phyloP scores from a whole-genome alignment of 2,888 invertebrate species.

The Agrochola litura region DNA sequence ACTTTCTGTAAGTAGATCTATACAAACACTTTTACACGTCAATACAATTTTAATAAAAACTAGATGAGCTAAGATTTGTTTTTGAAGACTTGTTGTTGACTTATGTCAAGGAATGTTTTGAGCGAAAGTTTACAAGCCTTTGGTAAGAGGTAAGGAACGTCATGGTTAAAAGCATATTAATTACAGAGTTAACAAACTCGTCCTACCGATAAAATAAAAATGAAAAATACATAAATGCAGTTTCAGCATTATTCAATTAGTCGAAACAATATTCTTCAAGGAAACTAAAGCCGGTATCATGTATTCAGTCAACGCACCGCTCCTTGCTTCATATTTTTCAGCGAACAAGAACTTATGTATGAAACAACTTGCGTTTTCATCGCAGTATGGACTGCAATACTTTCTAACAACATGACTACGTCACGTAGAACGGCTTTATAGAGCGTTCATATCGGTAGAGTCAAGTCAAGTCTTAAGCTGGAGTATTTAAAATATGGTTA shows the following conservation, averaged over 20 bases:
- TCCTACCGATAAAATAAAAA: neutral
- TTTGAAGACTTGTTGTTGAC: too few relatives aligned
- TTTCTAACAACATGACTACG: constrained; percentile 14
- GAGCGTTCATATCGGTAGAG: constrained; percentile 2
- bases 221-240: neutral
- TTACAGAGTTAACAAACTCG: too few relatives aligned
- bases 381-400: constrained; percentile 33
- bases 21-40: too few relatives aligned
- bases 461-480: neutral
- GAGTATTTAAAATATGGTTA: neutral
- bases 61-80: too few relatives aligned
- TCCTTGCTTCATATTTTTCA: constrained; percentile 35
- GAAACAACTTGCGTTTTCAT: constrained; percentile 48
- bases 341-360: constrained; percentile 14
- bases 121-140: too few relatives aligned
- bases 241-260: constrained; percentile 17
- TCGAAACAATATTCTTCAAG: neutral
- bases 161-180: too few relatives aligned
- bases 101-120: too few relatives aligned
- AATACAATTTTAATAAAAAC: too few relatives aligned
- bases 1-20: too few relatives aligned
- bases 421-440: neutral
- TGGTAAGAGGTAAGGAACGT: too few relatives aligned
- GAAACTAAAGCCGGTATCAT: neutral
- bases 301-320: constrained; percentile 18